Evolutionary conservation across 2,113 vertebrate genomes (phyloP).

Genomic region (Mirza zaza): DNA sequence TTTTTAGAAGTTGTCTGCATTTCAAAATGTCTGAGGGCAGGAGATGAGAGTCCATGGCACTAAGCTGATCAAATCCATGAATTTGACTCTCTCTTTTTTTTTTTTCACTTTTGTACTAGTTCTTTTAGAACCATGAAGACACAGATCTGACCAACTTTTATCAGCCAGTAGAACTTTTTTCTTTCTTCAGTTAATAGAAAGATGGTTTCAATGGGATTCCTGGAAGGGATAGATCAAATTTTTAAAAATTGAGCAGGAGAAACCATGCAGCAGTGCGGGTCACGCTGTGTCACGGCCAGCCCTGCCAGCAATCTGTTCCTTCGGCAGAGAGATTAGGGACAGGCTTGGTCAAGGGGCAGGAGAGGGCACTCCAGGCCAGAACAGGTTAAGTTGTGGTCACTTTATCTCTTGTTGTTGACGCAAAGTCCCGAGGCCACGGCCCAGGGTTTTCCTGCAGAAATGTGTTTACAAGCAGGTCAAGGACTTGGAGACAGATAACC

Average conservation of each 20-base stretch:
- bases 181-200: background rate
- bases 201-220: background rate
- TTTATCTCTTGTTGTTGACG: conserved; percentile 96
- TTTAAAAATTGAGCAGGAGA: background rate
- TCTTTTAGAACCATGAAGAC: background rate
- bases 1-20: background rate
- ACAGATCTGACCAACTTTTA: background rate
- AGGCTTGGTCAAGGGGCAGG: conserved; percentile 91
- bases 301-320: conserved; percentile 67
- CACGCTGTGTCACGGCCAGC: background rate
- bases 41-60: fast-evolving
- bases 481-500: conserved; percentile 97
- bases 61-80: fast-evolving
- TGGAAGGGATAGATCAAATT: background rate
- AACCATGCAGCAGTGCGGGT: conserved; percentile 58
- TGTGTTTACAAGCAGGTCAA: conserved; percentile 98
- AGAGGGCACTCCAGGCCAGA: conserved; percentile 96
- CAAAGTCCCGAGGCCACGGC: conserved; percentile 91
- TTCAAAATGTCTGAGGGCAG: background rate
- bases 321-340: conserved; percentile 88
- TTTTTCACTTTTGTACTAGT: background rate
- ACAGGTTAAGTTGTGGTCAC: conserved; percentile 94
- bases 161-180: background rate
- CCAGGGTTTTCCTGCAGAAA: conserved; percentile 92
- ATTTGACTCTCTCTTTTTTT: background rate